Base-by-base conservation (phyloP, 2,113 vertebrate genomes). In the Spea bombifrons region DNA sequence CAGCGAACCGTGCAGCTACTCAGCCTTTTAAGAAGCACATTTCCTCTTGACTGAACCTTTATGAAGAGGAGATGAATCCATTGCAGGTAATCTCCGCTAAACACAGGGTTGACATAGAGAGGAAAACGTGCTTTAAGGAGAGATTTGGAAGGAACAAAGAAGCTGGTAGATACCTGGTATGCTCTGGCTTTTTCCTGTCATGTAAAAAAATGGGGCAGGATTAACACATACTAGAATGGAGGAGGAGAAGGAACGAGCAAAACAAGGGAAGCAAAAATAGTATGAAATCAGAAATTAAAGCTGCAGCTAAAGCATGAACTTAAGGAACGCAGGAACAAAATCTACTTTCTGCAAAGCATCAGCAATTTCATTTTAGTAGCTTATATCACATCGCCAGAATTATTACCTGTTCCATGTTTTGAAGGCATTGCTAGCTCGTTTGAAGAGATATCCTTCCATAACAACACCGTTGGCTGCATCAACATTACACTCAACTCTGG, bases 391-490 rank as follows among this genome's bases (percentile, higher is more conserved):
- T 30, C 30, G 30, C 30, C 30, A 30, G 2, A 6, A 13, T 74
- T 66, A 77, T 90, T 84, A 99, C 97, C 97, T 96, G 92, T 98
- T 99, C 97, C 97, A 99, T 55, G 96, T 98, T 90, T 99, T 99
- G 89, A 99, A 99, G 81, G 97, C 97, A 75, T 99, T 99, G 90
- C 97, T 99, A 90, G 97, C 97, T 83, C 97, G 90, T 86, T 99
- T 99, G 86, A 99, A 99, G 47, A 99, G 92, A 87, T 99, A 99
- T 15, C 97, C 97, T 88, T 99, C 96, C 97, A 99, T 98, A 78
- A 96, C 95, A 75, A 98, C 95, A 85, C 96, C 96, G 76, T 94
- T 96, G 76, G 97, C 95, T 75, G 95, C 91, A 68, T 99, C 97
- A 76, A 96, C 94, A 86, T 96, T 96, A 89, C 95, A 98, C 85